phyloP scores from a whole-genome alignment of 2,888 invertebrate species.

The Hylaea fasciaria region DNA sequence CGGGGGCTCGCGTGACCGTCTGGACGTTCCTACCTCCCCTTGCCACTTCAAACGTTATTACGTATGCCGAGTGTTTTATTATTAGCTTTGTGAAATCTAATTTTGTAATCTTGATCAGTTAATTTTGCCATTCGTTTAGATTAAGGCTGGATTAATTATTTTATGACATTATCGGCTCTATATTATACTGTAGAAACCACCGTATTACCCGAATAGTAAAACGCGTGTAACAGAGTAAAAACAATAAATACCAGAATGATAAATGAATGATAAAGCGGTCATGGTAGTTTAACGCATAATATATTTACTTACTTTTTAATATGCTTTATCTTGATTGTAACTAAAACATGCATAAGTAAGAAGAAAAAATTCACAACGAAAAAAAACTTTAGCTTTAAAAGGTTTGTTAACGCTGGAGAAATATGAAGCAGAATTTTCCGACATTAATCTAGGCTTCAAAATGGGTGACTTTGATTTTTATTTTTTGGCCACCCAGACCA shows the following conservation, averaged over 20 bases:
- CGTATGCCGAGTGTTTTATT: slow-evolving; percentile 29
- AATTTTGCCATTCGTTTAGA: slow-evolving; percentile 24
- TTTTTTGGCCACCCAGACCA: neutral
- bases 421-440: slow-evolving; percentile 3
- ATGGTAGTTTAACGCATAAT: too few relatives aligned
- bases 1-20: slow-evolving; percentile 28
- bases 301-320: too few relatives aligned
- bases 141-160: slow-evolving; percentile 21
- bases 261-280: too few relatives aligned
- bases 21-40: slow-evolving; percentile 11
- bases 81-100: slow-evolving; percentile 28
- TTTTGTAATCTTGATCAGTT: slow-evolving; percentile 29
- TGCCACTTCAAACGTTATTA: slow-evolving; percentile 27
- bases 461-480: too few relatives aligned
- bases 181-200: too few relatives aligned
- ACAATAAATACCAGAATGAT: too few relatives aligned
- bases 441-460: neutral
- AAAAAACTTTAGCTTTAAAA: neutral
- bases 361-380: neutral
- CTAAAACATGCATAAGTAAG: too few relatives aligned
- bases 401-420: slow-evolving; percentile 8
- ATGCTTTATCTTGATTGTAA: too few relatives aligned
- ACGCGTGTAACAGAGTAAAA: too few relatives aligned
- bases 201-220: too few relatives aligned
- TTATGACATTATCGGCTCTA: slow-evolving; percentile 24